A percentile compares a stretch with the other conserved stretches of the same genome.
These are phyloP conservation scores for Luffia ferchaultella DNA, from an alignment of 2,888 invertebrate genomes.

Conservation along the genomic window DNA sequence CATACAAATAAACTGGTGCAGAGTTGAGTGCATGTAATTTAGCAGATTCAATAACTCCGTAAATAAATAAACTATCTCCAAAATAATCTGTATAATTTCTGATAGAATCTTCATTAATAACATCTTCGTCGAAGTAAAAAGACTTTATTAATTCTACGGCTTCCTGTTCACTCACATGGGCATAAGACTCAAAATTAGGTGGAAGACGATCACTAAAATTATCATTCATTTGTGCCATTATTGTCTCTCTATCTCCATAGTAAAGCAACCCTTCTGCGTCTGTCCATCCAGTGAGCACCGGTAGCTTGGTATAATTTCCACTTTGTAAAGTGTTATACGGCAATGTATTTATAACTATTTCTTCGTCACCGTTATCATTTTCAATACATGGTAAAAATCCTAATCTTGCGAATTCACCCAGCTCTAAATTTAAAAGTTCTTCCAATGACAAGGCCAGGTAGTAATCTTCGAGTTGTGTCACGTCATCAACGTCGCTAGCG, in stretches of 20 bases:
- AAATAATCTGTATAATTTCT: background rate
- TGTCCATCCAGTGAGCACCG: background rate
- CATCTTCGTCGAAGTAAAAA: background rate
- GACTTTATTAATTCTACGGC: background rate
- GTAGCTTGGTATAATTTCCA: background rate
- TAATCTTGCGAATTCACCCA: background rate
- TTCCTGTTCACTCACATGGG: background rate
- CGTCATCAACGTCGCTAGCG: background rate
- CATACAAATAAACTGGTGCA: background rate
- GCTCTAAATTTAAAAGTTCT: background rate
- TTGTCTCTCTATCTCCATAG: background rate
- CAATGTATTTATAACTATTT: background rate
- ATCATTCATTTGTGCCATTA: background rate
- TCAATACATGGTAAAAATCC: background rate
- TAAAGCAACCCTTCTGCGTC: background rate
- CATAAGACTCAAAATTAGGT: background rate
- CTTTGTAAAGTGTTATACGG: background rate
- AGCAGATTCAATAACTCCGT: background rate
- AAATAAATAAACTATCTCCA: background rate
- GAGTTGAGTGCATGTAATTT: background rate
- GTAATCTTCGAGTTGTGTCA: background rate
- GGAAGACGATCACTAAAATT: background rate
- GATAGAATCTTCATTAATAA: background rate
- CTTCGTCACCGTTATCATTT: background rate
- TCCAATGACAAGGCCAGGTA: background rate